phyloP scores from a whole-genome alignment of 2,888 invertebrate genomes.

The Lottia gigantea region DNA sequence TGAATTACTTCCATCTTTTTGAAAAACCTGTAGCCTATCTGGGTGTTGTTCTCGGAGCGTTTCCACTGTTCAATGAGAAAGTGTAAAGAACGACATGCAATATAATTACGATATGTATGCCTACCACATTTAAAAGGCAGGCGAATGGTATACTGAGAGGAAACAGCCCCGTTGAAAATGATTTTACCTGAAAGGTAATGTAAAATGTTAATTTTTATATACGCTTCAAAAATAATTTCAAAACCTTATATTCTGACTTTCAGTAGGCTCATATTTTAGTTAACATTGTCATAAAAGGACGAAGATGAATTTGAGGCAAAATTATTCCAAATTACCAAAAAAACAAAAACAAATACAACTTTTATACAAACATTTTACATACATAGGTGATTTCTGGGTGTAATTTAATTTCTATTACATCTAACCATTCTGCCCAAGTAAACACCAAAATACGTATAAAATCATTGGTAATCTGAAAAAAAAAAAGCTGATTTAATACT shows the following conservation, averaged over 20 bases:
- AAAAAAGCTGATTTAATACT: not conserved
- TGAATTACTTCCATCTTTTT: too few species aligned
- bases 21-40: too few species aligned
- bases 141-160: constrained; percentile 49
- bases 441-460: constrained; percentile 49
- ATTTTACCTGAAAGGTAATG: constrained; percentile 38
- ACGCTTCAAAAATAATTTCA: not conserved
- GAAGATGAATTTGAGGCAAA: too few species aligned
- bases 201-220: not conserved
- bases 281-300: too few species aligned
- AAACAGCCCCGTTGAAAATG: constrained; percentile 49
- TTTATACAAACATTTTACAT: constrained; percentile 5
- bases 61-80: too few species aligned
- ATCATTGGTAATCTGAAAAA: constrained; percentile 27
- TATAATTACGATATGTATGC: constrained; percentile 20
- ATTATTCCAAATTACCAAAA: too few species aligned
- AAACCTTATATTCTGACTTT: too few species aligned
- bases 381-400: constrained; percentile 36
- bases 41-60: too few species aligned
- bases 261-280: too few species aligned
- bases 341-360: too few species aligned
- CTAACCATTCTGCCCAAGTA: constrained; percentile 54
- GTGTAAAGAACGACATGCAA: too few species aligned
- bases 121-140: constrained; percentile 46
- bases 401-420: constrained; percentile 48